Evolutionary conservation across 2,888 invertebrate species (phyloP).

Genomic region (Halictus quadricinctus): DNA sequence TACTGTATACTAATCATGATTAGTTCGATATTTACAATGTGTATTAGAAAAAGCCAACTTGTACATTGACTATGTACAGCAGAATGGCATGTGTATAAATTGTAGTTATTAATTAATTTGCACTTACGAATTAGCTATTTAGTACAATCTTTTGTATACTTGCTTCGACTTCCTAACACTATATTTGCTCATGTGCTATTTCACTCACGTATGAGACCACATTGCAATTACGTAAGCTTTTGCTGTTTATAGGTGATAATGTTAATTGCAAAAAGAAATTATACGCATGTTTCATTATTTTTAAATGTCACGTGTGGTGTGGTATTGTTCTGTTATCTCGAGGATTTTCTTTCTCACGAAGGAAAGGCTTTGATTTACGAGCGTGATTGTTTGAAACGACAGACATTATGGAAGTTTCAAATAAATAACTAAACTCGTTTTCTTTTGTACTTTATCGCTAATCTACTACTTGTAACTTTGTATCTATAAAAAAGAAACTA

Average conservation of each 20-base stretch:
- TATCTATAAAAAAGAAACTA: constrained; percentile 26
- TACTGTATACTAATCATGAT: constrained; percentile 43
- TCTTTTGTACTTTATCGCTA: constrained; percentile 15
- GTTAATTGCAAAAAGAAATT: constrained; percentile 31
- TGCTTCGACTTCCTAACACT: constrained; percentile 52
- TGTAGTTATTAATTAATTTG: constrained; percentile 32
- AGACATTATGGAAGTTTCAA: constrained; percentile 1
- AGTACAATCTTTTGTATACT: constrained; percentile 40
- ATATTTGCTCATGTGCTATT: constrained; percentile 31
- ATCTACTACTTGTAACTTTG: constrained; percentile 5
- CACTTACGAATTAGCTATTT: constrained; percentile 41
- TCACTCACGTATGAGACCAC: constrained; percentile 31
- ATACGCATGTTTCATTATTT: constrained; percentile 20
- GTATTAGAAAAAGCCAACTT: constrained; percentile 63
- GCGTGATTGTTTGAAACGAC: constrained; percentile 19
- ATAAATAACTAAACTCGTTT: constrained; percentile 23
- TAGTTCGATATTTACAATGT: constrained; percentile 65
- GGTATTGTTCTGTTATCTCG: constrained; percentile 13
- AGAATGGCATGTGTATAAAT: constrained; percentile 41
- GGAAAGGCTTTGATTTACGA: neutral
- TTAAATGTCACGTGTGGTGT: constrained; percentile 26
- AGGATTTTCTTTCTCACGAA: constrained; percentile 11
- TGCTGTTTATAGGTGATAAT: constrained; percentile 27
- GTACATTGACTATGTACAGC: constrained; percentile 64
- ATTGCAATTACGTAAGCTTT: constrained; percentile 18